Evolutionary conservation across 2,113 vertebrate genomes (phyloP).

Genomic region (Carassius auratus): DNA sequence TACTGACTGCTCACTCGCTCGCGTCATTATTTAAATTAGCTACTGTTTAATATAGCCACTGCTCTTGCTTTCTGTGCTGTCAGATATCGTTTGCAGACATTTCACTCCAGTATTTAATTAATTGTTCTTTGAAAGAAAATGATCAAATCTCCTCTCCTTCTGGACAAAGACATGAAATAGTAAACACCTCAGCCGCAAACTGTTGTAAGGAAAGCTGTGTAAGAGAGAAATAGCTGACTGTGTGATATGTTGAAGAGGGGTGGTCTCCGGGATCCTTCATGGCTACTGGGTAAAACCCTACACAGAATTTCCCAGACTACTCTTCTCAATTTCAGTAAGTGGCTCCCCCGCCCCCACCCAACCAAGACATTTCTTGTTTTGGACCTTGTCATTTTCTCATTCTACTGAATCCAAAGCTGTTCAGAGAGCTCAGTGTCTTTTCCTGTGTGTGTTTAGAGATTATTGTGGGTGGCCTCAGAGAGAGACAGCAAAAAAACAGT

Average conservation of each 20-base stretch:
- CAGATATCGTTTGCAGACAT: not conserved
- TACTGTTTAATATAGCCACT: not conserved
- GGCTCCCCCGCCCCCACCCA: not conserved
- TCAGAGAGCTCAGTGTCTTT: slow-evolving; percentile 53
- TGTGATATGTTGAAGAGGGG: slow-evolving; percentile 42
- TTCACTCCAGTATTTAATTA: not conserved
- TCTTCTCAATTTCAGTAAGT: slow-evolving; percentile 55
- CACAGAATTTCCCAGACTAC: slow-evolving; percentile 62
- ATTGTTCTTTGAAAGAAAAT: not conserved
- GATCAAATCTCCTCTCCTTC: not conserved
- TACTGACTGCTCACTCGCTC: not conserved
- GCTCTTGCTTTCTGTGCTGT: not conserved
- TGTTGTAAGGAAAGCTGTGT: slow-evolving; percentile 39
- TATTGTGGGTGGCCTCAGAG: slow-evolving; percentile 72
- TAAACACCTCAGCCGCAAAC: slow-evolving; percentile 5
- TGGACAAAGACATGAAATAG: not conserved
- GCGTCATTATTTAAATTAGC: not conserved
- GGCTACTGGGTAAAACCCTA: slow-evolving; percentile 66
- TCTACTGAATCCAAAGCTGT: slow-evolving; percentile 63
- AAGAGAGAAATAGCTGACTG: slow-evolving; percentile 47
- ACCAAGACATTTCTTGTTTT: slow-evolving; percentile 50
- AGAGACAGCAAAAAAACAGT: slow-evolving; percentile 66
- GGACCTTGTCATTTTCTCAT: slow-evolving; percentile 46
- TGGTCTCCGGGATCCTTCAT: slow-evolving; percentile 56
- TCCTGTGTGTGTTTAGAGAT: slow-evolving; percentile 57